Percentiles rank a stretch among this genome's conserved stretches.
These are phyloP conservation scores for Acleris sparsana DNA, from an alignment of 2,888 invertebrate genomes.

Conservation along the genomic window DNA sequence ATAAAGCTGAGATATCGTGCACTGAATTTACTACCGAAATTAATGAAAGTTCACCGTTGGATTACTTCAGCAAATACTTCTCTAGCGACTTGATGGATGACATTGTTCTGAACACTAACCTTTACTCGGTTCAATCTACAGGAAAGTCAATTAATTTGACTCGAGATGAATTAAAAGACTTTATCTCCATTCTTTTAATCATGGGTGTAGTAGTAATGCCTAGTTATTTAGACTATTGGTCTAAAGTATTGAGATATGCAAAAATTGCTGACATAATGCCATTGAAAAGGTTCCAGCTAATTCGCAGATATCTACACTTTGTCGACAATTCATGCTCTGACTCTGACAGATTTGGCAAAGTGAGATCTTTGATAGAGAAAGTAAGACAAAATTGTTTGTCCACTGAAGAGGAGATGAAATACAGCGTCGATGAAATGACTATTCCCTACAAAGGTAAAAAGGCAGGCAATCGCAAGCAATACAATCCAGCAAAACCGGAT, in stretches of 20 bases:
- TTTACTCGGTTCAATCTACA: conserved; percentile 13
- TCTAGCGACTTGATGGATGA: too few species aligned
- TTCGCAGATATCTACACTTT: conserved; percentile 8
- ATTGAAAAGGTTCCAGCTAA: conserved; percentile 5
- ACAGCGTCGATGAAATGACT: conserved; percentile 54
- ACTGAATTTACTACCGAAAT: too few species aligned
- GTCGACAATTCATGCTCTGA: conserved; percentile 17
- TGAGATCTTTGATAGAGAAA: conserved; percentile 40
- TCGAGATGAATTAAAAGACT: conserved; percentile 3
- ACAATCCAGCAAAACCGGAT: conserved; percentile 50
- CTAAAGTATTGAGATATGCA: conserved; percentile 5
- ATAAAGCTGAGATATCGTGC: too few species aligned
- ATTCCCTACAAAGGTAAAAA: conserved; percentile 51
- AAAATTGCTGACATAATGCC: conserved; percentile 11
- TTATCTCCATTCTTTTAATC: conserved; percentile 6
- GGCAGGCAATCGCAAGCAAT: conserved; percentile 50
- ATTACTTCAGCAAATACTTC: too few species aligned
- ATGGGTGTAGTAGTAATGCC: conserved; percentile 11
- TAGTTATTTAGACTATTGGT: conserved; percentile 12
- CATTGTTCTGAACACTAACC: not conserved
- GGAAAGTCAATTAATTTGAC: conserved; percentile 1
- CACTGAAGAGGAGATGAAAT: conserved; percentile 45
- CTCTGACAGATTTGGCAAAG: conserved; percentile 40
- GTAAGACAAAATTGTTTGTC: conserved; percentile 38
- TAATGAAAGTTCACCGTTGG: too few species aligned